Evolutionary conservation across 2,888 invertebrate species (phyloP).

Genomic region (Subacronicta megacephala): DNA sequence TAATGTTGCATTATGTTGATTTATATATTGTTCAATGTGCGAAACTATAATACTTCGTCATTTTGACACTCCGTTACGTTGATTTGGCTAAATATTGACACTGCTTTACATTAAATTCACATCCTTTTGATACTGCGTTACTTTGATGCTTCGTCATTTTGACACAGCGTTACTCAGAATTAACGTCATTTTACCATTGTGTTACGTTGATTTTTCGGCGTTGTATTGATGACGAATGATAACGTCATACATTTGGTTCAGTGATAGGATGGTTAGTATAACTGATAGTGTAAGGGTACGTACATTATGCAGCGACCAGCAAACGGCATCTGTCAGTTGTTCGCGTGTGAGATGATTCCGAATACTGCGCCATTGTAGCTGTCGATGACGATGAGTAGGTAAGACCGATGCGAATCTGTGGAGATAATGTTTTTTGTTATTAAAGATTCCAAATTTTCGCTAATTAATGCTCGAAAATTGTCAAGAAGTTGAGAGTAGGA

Average conservation of each 20-base stretch:
- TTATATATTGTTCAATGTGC: too few species aligned
- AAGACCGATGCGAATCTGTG: background rate
- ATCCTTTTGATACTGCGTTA: background rate
- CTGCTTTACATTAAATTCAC: background rate
- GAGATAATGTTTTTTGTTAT: background rate
- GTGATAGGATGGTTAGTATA: background rate
- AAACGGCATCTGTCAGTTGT: too few species aligned
- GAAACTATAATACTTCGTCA: too few species aligned
- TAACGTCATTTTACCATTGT: background rate
- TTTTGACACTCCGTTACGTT: background rate
- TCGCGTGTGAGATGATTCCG: too few species aligned
- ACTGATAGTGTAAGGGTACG: background rate
- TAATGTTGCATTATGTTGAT: too few species aligned
- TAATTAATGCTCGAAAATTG: too few species aligned
- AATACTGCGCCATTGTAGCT: background rate
- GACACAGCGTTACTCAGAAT: background rate
- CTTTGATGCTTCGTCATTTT: background rate
- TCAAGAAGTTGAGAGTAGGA: too few species aligned
- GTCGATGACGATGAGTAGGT: background rate
- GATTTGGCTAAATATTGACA: background rate
- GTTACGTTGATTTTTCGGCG: background rate
- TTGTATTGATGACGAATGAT: too few species aligned
- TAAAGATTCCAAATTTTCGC: background rate
- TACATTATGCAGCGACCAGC: slow-evolving; percentile 10
- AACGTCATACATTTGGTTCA: background rate